phyloP scores from a whole-genome alignment of 23 tunicate genomes.

The Halocynthia roretzi region DNA sequence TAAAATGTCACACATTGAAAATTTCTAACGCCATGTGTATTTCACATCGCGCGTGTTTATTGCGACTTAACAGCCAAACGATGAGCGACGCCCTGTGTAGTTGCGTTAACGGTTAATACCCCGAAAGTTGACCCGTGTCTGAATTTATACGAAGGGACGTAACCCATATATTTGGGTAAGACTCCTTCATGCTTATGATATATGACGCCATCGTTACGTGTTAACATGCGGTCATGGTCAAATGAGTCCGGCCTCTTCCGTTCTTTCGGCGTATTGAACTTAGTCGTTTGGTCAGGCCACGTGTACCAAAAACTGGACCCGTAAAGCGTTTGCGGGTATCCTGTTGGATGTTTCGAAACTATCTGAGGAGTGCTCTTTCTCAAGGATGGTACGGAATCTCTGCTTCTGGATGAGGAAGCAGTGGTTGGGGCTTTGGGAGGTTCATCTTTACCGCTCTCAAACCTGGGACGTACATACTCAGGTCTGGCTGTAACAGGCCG shows the following conservation, averaged over 20 bases:
- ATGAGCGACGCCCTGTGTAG: conserved; percentile 44
- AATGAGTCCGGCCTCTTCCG: conserved; percentile 35
- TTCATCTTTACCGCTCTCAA: not conserved
- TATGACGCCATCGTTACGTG: conserved; percentile 61
- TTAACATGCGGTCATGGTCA: conserved; percentile 44
- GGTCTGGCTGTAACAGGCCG: no score
- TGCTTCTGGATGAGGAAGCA: not conserved
- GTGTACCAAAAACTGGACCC: conserved; percentile 80
- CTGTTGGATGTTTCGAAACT: conserved; percentile 42
- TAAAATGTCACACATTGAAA: no score
- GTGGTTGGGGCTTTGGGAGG: not conserved
- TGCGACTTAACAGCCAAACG: not conserved
- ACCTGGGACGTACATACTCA: no score
- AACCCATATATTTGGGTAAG: conserved; percentile 88
- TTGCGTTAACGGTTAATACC: conserved; percentile 67
- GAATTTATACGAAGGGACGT: conserved; percentile 81
- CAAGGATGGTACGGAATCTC: conserved; percentile 35
- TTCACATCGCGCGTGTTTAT: not conserved
- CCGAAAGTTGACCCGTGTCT: conserved; percentile 88
- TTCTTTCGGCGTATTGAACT: not conserved
- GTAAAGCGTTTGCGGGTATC: conserved; percentile 69
- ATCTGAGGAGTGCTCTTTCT: conserved; percentile 1
- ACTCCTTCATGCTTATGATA: conserved; percentile 91
- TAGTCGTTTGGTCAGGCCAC: conserved; percentile 48
- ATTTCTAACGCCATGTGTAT: no score